Base-by-base conservation (phyloP, 1,140 invertebrate species). In the Antheraea mylitta region DNA sequence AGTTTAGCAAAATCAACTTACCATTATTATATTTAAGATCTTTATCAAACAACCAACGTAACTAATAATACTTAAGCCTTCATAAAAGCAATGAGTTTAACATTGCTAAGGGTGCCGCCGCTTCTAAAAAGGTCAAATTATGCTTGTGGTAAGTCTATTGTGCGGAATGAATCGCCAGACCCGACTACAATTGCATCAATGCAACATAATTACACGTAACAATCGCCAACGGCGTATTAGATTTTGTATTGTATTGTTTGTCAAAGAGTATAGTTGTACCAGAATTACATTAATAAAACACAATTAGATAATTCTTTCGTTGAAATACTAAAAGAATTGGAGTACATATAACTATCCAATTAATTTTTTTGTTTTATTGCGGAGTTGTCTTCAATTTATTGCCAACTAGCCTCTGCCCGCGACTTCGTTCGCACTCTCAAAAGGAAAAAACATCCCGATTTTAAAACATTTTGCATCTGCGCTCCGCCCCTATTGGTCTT, bases 81-180 rank as follows among this genome's bases (percentile, higher is more conserved):
- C 4, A 13, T 16, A 53, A 53, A 1, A 53, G 13, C 16, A 53
- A 53, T 13, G 45, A 13, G 45, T 13, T 53, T 53, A 30, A 16
- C 5, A 16, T 53, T 53, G 16, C 13, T 53, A 16, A 16, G 45
- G 45, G 45, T 53, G 16, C 11, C 7, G 45, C 18, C 59, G 59
- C 18, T 18, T 30, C 19, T 7, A 13, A 5, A 30, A 13, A 30
- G 69, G 18, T 58, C 65, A 67, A 38, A 18, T 63, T 64, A 71
- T 8, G 58, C n/a, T 71, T 18, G 69, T 18, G 3, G 1, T 53
- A 0, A 1, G 3, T 22, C 65, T 42, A 64, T 71, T 66, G 65
- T 67, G 18, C 67, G 63, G 48, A 70, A 70, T 70, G 65, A 70
- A 70, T 67, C 69, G 61, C 42, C 42, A 42, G 16, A 36, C 48